These are phyloP conservation scores for Drosophila hamatofila DNA, from an alignment of 2,888 invertebrate genomes.

Conservation along the genomic window DNA sequence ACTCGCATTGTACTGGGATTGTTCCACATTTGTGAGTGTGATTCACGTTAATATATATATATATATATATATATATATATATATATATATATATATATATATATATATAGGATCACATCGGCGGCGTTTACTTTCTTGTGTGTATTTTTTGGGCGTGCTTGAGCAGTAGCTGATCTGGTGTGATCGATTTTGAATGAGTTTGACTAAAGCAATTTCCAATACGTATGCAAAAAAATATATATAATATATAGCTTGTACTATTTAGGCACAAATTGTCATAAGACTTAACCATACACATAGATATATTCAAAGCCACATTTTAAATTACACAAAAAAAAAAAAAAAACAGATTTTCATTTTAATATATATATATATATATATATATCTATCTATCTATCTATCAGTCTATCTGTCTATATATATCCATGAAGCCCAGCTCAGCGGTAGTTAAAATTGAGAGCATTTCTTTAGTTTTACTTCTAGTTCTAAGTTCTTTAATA, in stretches of 20 bases:
- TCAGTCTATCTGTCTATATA: neutral
- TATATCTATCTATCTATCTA: neutral
- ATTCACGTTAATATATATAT: neutral
- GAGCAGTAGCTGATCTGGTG: neutral
- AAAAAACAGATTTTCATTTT: neutral
- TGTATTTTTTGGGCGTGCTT: neutral
- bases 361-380: conserved; percentile 9
- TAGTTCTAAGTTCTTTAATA: conserved; percentile 32
- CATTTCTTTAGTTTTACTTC: conserved; percentile 10
- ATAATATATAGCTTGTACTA: conserved; percentile 23
- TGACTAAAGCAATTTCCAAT: conserved; percentile 35
- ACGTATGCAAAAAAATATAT: conserved; percentile 5
- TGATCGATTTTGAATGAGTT: conserved; percentile 6
- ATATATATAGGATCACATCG: neutral
- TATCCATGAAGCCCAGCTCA: neutral
- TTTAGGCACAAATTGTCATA: conserved; percentile 29
- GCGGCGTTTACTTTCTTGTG: no score
- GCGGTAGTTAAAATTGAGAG: conserved; percentile 24
- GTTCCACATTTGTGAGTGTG: conserved; percentile 11
- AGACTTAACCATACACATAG: conserved; percentile 19
- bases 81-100: neutral
- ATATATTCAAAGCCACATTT: conserved; percentile 6
- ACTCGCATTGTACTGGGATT: neutral
- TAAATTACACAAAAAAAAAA: no score
- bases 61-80: conserved; percentile 1